Percentiles rank a stretch among this genome's conserved stretches.
Evolutionary conservation across 2,113 vertebrate species (phyloP).

Genomic region (Larimichthys crocea): DNA sequence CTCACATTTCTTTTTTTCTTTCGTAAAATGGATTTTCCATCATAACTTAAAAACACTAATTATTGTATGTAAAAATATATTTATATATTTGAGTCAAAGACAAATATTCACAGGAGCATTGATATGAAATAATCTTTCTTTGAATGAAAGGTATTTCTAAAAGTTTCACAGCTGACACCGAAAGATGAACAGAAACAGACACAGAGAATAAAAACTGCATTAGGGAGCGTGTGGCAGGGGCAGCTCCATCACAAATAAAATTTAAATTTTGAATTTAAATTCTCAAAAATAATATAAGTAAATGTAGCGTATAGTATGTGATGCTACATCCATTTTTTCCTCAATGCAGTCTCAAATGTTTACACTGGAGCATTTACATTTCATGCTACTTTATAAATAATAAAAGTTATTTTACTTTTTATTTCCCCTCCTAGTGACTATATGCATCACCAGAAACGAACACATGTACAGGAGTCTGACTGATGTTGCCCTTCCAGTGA

Average conservation of each 20-base stretch:
- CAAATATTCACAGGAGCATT: slow-evolving; percentile 36
- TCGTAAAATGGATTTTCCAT: not conserved
- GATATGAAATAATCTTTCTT: slow-evolving; percentile 5
- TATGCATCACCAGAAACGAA: not conserved
- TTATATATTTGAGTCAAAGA: slow-evolving; percentile 12
- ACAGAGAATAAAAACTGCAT: not conserved
- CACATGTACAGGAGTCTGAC: not conserved
- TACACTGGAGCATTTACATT: not conserved
- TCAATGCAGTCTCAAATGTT: not conserved
- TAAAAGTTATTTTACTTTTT: not conserved
- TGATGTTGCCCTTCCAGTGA: not conserved
- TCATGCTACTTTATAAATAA: not conserved
- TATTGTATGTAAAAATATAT: slow-evolving; percentile 49
- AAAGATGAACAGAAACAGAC: not conserved
- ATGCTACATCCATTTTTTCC: not conserved
- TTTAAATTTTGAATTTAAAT: not conserved
- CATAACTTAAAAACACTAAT: slow-evolving; percentile 28
- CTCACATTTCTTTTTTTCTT: slow-evolving; percentile 7
- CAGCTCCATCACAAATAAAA: not conserved
- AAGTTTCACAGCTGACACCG: slow-evolving; percentile 13
- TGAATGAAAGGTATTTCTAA: slow-evolving; percentile 6
- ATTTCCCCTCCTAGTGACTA: not conserved
- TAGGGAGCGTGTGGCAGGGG: not conserved
- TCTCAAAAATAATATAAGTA: not conserved
- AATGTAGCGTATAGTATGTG: not conserved